Base-by-base conservation (phyloP, 2,113 vertebrate genomes). In the Syngnathus typhle region DNA sequence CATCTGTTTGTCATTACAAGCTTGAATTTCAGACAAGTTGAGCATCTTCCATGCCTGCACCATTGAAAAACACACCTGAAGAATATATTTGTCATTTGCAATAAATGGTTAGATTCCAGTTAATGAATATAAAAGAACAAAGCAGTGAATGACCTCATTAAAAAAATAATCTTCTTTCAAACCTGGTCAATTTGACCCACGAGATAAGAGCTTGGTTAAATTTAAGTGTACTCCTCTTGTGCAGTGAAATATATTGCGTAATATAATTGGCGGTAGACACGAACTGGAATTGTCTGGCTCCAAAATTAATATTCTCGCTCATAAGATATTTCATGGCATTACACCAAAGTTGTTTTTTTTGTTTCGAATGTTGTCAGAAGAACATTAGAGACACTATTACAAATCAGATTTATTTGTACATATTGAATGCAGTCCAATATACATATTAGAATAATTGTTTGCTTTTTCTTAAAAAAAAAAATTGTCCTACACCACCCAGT, bases 361-460 rank as follows among this genome's bases (percentile, higher is more conserved):
- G 6, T 51, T 64, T 56, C 19, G 58, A 71, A 56, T 21, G 64
- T 65, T 19, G 23, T 39, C 0, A 51, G 70, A 67, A 49, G 75
- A 10, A 75, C 68, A 60, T 11, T 6, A 67, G 37, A 82, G 65
- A 65, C 38, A 27, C 44, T 85, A 82, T 85, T 85, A 83, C 82
- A 88, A 85, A 89, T 46, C 46, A 65, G 47, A 73, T 90, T 88
- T 85, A 87, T 90, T 88, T 83, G 74, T 78, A 85, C 70, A 84
- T 73, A 82, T 32, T 32, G 27, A 32, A 32, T 79, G 80, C 68
- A 69, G 79, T 86, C 78, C 83, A 89, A 89, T 88, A 87, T 84
- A 89, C 87, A 90, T 77, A 82, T 77, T 70, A 75, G 70, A 88
- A 83, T 82, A 78, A 79, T 76, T 71, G 80, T 72, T 81, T 77